Percentiles rank a stretch among this genome's conserved stretches.
Evolutionary conservation across 2,113 vertebrate species (phyloP).

Genomic region (Phoxinus phoxinus): DNA sequence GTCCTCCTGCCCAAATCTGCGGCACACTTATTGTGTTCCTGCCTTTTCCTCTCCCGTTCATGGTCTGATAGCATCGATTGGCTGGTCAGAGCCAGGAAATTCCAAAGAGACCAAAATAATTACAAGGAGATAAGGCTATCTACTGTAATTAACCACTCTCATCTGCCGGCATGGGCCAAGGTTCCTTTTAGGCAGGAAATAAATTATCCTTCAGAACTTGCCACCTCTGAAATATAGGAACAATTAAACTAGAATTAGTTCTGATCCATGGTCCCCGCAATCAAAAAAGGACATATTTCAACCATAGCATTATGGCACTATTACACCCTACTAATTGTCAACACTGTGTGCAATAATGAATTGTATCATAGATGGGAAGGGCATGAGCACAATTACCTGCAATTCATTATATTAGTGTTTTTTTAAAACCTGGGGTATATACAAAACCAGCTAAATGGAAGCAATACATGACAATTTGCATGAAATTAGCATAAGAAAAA

Average conservation of each 20-base stretch:
- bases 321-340: conserved; percentile 82
- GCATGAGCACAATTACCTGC: conserved; percentile 67
- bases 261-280: conserved; percentile 84
- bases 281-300: conserved; percentile 83
- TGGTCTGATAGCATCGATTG: conserved; percentile 72
- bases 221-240: conserved; percentile 86
- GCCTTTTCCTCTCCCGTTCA: conserved; percentile 54
- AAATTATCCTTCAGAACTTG: conserved; percentile 82
- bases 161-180: conserved; percentile 64
- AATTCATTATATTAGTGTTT: conserved; percentile 45
- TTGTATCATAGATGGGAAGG: conserved; percentile 70
- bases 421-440: neutral
- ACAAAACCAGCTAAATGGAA: neutral
- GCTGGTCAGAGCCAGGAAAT: conserved; percentile 69
- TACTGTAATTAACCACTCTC: conserved; percentile 83
- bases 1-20: conserved; percentile 52
- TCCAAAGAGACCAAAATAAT: conserved; percentile 73
- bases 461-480: neutral
- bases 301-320: conserved; percentile 78
- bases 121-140: conserved; percentile 81
- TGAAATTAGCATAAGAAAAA: neutral
- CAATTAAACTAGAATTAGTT: conserved; percentile 92
- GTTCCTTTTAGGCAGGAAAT: conserved; percentile 78
- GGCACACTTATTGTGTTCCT: conserved; percentile 59
- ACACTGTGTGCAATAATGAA: conserved; percentile 78